These are phyloP conservation scores for Lochmaea capreae DNA, from an alignment of 2,888 invertebrate species.

Conservation along the genomic window DNA sequence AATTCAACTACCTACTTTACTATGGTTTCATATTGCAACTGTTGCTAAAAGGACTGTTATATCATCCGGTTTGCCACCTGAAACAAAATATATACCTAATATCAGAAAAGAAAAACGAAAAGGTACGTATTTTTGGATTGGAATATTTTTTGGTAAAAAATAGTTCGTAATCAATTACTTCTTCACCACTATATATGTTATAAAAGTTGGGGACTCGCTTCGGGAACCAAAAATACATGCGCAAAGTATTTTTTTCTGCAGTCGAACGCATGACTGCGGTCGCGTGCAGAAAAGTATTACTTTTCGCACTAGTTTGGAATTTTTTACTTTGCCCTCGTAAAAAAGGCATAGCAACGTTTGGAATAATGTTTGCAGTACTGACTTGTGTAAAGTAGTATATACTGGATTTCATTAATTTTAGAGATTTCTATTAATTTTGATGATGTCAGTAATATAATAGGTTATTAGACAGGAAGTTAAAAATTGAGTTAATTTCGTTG, in stretches of 20 bases:
- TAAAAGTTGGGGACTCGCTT: no score
- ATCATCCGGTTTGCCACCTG: conserved; percentile 98
- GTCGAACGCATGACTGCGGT: no score
- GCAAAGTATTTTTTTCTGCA: no score
- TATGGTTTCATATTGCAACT: conserved; percentile 77
- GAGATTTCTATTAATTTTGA: background rate
- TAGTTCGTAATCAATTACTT: no score
- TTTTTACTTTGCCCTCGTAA: no score
- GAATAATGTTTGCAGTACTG: background rate
- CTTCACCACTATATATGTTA: no score
- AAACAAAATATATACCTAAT: conserved; percentile 64
- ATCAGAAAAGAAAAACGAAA: conserved; percentile 11
- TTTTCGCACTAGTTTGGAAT: no score
- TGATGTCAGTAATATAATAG: background rate
- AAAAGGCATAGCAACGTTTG: no score
- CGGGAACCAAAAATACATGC: no score
- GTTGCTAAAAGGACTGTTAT: conserved; percentile 97
- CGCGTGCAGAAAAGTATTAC: no score
- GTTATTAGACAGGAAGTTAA: background rate
- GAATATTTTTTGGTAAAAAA: no score
- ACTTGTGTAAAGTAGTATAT: background rate
- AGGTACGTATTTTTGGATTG: no score
- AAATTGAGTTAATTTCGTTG: background rate
- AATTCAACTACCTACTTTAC: conserved; percentile 20
- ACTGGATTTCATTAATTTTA: conserved; percentile 1